Conservation (phyloP, 1,140 invertebrate species). For the Aphaenogaster rudis region DNA sequence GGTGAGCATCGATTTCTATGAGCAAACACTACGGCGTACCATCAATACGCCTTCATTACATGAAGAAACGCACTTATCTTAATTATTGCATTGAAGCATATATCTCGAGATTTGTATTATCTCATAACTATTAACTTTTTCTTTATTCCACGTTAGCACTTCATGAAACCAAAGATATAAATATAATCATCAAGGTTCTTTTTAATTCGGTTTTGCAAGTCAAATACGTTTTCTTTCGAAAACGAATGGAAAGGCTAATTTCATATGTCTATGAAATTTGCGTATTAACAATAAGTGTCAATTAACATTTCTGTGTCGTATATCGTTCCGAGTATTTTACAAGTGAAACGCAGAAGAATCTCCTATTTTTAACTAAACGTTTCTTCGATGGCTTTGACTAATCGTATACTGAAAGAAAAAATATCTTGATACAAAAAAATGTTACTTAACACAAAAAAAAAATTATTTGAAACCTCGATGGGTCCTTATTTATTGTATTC, state of each 20-base stretch:
- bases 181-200: not conserved
- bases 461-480: too few relatives aligned
- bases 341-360: not conserved
- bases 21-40: not conserved
- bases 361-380: not conserved
- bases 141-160: not conserved
- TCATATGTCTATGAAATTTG: not conserved
- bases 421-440: too few relatives aligned
- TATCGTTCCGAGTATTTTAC: slow-evolving; percentile 5
- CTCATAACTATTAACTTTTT: not conserved
- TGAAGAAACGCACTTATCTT: not conserved
- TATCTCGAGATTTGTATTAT: not conserved
- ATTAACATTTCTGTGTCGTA: not conserved
- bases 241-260: not conserved
- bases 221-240: not conserved
- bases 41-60: not conserved
- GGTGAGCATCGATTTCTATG: not conserved
- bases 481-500: too few relatives aligned
- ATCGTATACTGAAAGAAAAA: not conserved
- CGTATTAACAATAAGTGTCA: not conserved
- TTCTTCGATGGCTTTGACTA: not conserved
- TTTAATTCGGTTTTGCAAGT: slow-evolving; percentile 1
- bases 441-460: too few relatives aligned
- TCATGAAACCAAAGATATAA: not conserved
- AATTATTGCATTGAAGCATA: not conserved